Conservation (phyloP, 2,888 invertebrate species). For the Caenorhabditis parvicauda region DNA sequence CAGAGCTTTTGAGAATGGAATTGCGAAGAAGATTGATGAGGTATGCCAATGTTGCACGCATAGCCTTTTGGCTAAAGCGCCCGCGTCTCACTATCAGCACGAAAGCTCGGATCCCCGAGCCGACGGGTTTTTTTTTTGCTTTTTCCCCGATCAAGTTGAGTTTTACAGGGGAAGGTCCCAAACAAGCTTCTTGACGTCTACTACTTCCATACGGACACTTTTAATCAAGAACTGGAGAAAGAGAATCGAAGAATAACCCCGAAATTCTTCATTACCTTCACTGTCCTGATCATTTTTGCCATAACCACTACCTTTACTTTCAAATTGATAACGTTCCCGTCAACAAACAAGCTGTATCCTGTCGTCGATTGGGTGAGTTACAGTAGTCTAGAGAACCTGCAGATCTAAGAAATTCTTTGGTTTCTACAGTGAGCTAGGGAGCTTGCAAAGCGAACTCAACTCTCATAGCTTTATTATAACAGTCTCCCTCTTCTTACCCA, state of each 20-base stretch:
- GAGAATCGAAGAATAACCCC: constrained; percentile 49
- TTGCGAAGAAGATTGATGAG: constrained; percentile 35
- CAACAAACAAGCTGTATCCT: constrained; percentile 9
- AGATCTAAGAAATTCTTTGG: constrained; percentile 62
- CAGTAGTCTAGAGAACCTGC: too few relatives aligned
- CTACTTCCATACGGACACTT: constrained; percentile 53
- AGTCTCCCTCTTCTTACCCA: too few relatives aligned
- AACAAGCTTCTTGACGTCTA: constrained; percentile 36
- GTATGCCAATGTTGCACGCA: too few relatives aligned
- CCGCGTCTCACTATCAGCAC: too few relatives aligned
- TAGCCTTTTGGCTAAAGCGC: too few relatives aligned
- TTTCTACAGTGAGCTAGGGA: constrained; percentile 75
- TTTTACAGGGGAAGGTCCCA: constrained; percentile 20
- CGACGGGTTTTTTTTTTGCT: too few relatives aligned
- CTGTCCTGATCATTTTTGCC: constrained; percentile 50
- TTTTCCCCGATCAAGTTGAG: too few relatives aligned
- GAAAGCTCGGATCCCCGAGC: too few relatives aligned
- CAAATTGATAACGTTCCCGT: constrained; percentile 11
- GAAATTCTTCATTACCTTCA: constrained; percentile 51
- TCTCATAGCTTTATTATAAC: too few relatives aligned
- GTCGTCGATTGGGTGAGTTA: constrained; percentile 83
- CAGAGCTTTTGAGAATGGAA: constrained; percentile 40
- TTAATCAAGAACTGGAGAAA: constrained; percentile 51
- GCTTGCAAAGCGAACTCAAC: too few relatives aligned
- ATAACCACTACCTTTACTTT: constrained; percentile 51